phyloP scores from a whole-genome alignment of 2,797 vertebrate species.

The Sebastes trivittatus region DNA sequence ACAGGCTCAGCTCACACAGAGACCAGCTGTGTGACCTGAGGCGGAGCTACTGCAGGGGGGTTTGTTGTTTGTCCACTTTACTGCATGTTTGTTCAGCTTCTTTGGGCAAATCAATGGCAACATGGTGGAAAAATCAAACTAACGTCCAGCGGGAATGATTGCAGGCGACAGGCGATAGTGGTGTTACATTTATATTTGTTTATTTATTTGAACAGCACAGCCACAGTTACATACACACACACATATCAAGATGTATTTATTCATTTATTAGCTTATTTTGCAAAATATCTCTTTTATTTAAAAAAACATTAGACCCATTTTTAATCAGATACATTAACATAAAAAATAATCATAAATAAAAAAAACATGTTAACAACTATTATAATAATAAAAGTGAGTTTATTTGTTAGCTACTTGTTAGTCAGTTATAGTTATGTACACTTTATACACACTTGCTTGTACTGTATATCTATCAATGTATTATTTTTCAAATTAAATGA shows the following conservation, averaged over 20 bases:
- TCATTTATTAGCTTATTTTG: too few species aligned
- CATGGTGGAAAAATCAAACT: constrained; percentile 62
- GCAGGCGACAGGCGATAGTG: background rate
- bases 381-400: background rate
- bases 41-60: constrained; percentile 12
- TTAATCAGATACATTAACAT: background rate
- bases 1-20: constrained; percentile 13
- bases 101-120: constrained; percentile 57
- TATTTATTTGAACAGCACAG: background rate
- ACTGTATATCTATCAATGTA: background rate
- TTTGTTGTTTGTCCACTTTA: constrained; percentile 27
- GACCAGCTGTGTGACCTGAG: constrained; percentile 14
- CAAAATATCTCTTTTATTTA: background rate
- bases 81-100: constrained; percentile 20
- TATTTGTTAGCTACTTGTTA: background rate
- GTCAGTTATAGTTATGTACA: too few species aligned
- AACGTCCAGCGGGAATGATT: background rate
- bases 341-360: background rate
- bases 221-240: background rate
- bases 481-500: rapidly evolving
- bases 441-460: background rate
- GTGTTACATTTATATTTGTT: background rate
- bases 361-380: background rate
- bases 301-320: background rate
- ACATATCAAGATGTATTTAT: background rate